phyloP scores from a whole-genome alignment of 2,113 vertebrate genomes.

The Atherinomorus stipes region DNA sequence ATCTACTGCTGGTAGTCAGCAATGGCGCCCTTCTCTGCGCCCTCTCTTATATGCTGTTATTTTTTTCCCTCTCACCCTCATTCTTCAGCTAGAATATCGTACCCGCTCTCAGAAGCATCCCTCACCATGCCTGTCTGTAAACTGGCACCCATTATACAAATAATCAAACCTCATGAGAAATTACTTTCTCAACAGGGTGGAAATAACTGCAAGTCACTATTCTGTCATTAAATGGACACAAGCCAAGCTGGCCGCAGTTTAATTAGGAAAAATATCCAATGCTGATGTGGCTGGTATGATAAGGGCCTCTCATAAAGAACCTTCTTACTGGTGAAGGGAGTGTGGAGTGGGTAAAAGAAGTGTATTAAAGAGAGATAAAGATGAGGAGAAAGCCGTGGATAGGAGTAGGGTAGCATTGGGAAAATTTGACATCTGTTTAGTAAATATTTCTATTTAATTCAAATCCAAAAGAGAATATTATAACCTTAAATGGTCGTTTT shows the following conservation, averaged over 20 bases:
- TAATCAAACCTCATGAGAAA: constrained; percentile 5
- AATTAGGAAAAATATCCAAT: constrained; percentile 52
- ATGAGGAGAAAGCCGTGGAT: too few species aligned
- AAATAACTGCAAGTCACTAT: constrained; percentile 20
- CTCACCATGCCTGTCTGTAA: constrained; percentile 13
- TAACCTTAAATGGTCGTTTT: too few species aligned
- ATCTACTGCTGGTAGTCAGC: constrained; percentile 35
- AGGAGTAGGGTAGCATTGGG: too few species aligned
- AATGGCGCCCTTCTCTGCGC: not conserved
- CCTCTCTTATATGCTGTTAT: not conserved
- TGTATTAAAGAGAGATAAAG: too few species aligned
- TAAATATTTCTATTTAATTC: too few species aligned
- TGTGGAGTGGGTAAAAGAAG: too few species aligned
- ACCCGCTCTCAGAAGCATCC: not conserved
- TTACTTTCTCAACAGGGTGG: constrained; percentile 33
- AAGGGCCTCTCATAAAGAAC: constrained; percentile 6
- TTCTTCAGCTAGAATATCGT: constrained; percentile 12
- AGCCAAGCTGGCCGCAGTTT: constrained; percentile 55
- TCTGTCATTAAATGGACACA: constrained; percentile 53
- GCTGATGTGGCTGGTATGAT: constrained; percentile 24
- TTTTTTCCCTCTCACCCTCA: constrained; percentile 27
- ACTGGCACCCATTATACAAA: constrained; percentile 36
- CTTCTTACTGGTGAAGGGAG: too few species aligned
- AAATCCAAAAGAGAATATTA: too few species aligned
- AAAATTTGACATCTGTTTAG: too few species aligned